Evolutionary conservation across 2,888 invertebrate species (phyloP).

Genomic region (Diarsia rubi): DNA sequence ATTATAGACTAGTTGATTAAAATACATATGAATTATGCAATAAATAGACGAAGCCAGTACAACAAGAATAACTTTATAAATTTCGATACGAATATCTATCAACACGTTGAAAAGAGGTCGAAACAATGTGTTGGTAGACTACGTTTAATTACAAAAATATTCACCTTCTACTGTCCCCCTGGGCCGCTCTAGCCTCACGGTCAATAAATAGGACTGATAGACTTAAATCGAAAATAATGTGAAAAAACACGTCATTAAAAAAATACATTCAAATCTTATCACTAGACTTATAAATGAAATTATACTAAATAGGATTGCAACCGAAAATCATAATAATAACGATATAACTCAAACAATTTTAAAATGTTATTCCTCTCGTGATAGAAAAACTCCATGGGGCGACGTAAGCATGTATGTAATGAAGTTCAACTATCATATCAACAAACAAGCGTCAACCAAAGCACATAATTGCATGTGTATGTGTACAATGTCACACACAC

Average conservation of each 20-base stretch:
- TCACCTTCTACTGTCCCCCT: constrained; percentile 3
- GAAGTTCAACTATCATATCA: constrained; percentile 2
- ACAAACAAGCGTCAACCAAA: constrained; percentile 23
- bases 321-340: constrained; percentile 17
- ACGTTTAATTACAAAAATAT: constrained; percentile 27
- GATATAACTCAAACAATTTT: constrained; percentile 13
- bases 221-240: constrained; percentile 32
- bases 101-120: neutral
- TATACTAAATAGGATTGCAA: constrained; percentile 40
- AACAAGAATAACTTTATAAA: constrained; percentile 15
- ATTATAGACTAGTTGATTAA: constrained; percentile 46
- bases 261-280: constrained; percentile 44
- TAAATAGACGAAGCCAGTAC: constrained; percentile 38
- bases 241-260: constrained; percentile 2
- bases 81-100: constrained; percentile 13
- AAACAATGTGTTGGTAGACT: constrained; percentile 14
- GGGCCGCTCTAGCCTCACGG: constrained; percentile 39
- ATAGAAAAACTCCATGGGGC: constrained; percentile 13
- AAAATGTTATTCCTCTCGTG: neutral
- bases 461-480: neutral
- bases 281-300: constrained; percentile 32
- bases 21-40: constrained; percentile 15
- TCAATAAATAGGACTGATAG: constrained; percentile 26
- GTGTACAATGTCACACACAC: too few relatives aligned
- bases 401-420: constrained; percentile 9